Base-by-base conservation (phyloP, 2,113 vertebrate species). In the Plecotus auritus region DNA sequence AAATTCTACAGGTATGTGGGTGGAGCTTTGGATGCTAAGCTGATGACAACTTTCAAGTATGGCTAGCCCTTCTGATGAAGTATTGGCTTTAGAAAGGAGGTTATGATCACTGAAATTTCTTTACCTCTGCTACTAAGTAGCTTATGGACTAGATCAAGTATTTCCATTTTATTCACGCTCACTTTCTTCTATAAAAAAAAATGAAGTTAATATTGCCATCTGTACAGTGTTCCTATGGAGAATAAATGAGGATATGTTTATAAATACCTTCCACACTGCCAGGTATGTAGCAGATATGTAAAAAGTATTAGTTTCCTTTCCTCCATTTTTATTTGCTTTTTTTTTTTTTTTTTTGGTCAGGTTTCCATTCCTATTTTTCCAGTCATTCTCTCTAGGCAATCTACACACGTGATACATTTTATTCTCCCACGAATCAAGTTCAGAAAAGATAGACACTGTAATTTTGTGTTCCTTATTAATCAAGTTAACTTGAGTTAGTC, bases 401-500 rank as follows among this genome's bases (percentile, higher is more conserved):
- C 18, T 78, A 37, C 18, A 9, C 66, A 12, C 54, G 0, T 94
- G 72, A 66, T 66, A 76, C 9, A 67, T 93, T 76, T 76, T 73
- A 67, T 51, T 35, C 3, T 61, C 51, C 56, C 84, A 92, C 5
- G 76, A 89, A 69, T 64, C 78, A 90, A 80, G n/a, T 76, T 74
- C 74, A 66, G n/a, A 72, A 91, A 92, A 90, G 18, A 94, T 4
- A 78, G 22, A 90, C 32, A 35, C 20, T 51, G 9, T 93, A 90
- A 77, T 82, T 91, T 37, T 70, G n/a, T 9, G 28, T 85, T 90
- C 40, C 4, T 7, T 85, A 23, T 49, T 91, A 64, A 90, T 96
- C 72, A 85, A 81, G 9, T 91, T 80, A 70, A 74, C 26, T 96
- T n/a, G 72, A 91, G 37, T 80, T 88, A 74, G 37, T 85, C 49